Evolutionary conservation across 2,113 vertebrate species (phyloP), one percentile per base, ranked within the genome.

Genomic region (Pseudorectes ferrugineus): DNA sequence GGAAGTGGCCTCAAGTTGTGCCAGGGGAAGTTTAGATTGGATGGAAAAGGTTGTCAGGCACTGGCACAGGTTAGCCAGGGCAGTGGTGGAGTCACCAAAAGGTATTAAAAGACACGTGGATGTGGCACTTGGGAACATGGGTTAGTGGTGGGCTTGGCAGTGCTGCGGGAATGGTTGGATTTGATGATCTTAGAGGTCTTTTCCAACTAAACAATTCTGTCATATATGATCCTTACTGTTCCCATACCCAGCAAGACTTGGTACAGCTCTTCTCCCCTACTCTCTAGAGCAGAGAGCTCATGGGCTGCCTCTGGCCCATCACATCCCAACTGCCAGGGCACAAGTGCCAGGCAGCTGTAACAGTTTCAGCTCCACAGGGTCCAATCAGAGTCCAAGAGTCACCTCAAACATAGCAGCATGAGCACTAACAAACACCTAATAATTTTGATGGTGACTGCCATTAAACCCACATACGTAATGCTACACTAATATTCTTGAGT

Each of bases 241-340:
- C 43, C 59, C 33, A 51, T 9, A 19, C 12, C 12, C 36, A 63
- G 48, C 35, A 25, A 23, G 14, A 57, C 33, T 8, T 1, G 4
- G 54, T 8, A 25, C 9, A 76, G 33, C 7, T 62, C 59, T 81
- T 43, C 10, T 61, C 29, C 0, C 0, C 28, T 3, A 3, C 10
- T 22, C 23, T 6, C 40, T 4, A 10, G 29, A 33, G 29, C 5
- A 62, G 33, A 43, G 31, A 61, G 62, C 31, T 40, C 7, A 2
- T n/a, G 43, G 54, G 40, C 75, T 51, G 38, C n/a, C 73, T 26
- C 42, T 10, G 13, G 26, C 29, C 43, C 43, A 23, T 7, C 4
- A 1, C 29, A 10, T 6, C 33, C 58, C 5, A 0, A 6, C 38
- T 5, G 20, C 28, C 55, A 68, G 14, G 6, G 22, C 48, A 76